Evolutionary conservation across 2,888 invertebrate genomes (phyloP).

Genomic region (Sialis fuliginosa): DNA sequence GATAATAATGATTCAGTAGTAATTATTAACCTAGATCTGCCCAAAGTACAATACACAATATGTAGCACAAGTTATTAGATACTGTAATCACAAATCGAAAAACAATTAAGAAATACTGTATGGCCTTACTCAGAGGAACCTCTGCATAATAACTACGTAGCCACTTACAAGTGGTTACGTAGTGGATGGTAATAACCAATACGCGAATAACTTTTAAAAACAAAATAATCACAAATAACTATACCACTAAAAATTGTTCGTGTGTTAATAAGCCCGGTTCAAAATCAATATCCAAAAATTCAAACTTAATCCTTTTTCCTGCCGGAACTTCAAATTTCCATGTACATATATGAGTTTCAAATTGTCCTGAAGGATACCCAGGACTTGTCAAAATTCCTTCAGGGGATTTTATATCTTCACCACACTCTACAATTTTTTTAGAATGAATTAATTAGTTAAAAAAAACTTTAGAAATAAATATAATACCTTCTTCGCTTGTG

Average conservation of each 20-base stretch:
- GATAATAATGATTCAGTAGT: not conserved
- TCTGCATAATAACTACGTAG: too few species aligned
- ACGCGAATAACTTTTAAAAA: too few species aligned
- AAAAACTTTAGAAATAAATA: not conserved
- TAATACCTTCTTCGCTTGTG: not conserved
- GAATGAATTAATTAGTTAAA: not conserved
- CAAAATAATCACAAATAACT: not conserved
- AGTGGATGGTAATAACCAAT: too few species aligned
- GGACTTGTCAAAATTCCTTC: slow-evolving; percentile 50
- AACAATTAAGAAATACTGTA: too few species aligned
- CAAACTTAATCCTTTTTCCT: slow-evolving; percentile 43
- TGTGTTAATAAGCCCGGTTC: slow-evolving; percentile 14
- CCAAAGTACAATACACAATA: too few species aligned
- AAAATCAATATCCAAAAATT: slow-evolving; percentile 41
- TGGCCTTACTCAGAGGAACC: too few species aligned
- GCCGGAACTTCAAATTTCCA: slow-evolving; percentile 52
- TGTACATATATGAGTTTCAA: slow-evolving; percentile 31
- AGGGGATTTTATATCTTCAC: slow-evolving; percentile 35
- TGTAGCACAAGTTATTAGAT: too few species aligned
- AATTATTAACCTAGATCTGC: too few species aligned
- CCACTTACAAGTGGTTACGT: too few species aligned
- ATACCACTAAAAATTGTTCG: slow-evolving; percentile 5
- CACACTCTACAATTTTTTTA: slow-evolving; percentile 36
- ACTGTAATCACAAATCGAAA: too few species aligned
- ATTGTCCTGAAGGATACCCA: slow-evolving; percentile 43